Percentiles rank a stretch among this genome's conserved stretches.
Conservation (phyloP, 2,113 vertebrate species). For the Tringa solitaria region DNA sequence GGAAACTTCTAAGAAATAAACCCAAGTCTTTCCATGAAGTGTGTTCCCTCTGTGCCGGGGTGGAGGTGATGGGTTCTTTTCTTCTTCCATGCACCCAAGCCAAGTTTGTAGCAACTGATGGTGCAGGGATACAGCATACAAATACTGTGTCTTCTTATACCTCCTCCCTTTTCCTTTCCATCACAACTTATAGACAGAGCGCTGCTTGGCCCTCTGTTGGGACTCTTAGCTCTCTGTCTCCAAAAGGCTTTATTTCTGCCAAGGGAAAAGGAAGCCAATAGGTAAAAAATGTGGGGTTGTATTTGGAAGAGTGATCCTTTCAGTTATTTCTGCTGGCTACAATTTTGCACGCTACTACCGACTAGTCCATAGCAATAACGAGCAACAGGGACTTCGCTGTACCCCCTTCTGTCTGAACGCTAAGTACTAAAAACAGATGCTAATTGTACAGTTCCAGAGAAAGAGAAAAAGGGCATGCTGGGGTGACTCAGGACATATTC, state of each 20-base stretch:
- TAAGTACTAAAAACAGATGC: conserved; percentile 61
- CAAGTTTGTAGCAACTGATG: background rate
- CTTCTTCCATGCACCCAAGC: background rate
- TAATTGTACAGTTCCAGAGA: conserved; percentile 61
- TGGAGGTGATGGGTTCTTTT: background rate
- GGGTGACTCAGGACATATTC: conserved; percentile 28
- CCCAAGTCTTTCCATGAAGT: background rate
- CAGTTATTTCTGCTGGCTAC: background rate
- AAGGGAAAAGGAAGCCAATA: background rate
- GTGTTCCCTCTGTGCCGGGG: background rate
- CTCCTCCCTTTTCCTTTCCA: background rate
- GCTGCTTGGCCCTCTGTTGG: background rate
- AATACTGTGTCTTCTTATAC: background rate
- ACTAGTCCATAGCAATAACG: background rate
- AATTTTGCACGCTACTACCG: background rate
- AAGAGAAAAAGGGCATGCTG: conserved; percentile 19
- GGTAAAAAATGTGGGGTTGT: background rate
- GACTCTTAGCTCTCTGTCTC: background rate
- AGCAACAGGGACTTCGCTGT: conserved; percentile 40
- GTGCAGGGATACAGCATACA: background rate
- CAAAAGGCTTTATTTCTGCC: background rate
- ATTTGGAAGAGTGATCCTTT: background rate
- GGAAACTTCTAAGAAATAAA: background rate
- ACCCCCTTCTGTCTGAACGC: background rate
- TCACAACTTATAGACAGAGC: accelerated